Evolutionary conservation across 2,797 vertebrate genomes (phyloP).

Genomic region (Chelon auratus): DNA sequence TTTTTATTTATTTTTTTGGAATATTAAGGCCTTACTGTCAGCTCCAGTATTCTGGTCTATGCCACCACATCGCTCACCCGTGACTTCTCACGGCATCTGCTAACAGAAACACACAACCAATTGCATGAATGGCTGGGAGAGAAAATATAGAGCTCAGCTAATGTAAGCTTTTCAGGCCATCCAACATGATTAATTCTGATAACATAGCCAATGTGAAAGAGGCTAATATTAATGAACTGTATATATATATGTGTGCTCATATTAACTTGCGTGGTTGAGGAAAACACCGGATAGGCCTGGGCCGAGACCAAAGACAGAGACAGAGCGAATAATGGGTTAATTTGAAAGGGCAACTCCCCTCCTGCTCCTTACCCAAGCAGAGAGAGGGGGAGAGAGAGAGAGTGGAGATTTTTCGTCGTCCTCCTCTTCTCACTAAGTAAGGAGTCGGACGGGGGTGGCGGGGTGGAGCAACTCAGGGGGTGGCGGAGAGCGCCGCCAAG

Average conservation of each 20-base stretch:
- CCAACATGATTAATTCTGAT: neutral
- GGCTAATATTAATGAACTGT: neutral
- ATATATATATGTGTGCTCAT: neutral
- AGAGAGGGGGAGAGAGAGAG: conserved; percentile 19
- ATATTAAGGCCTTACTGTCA: neutral
- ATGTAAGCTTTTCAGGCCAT: neutral
- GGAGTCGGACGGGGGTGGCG: conserved; percentile 47
- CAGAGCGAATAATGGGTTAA: conserved; percentile 64
- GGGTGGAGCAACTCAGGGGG: conserved; percentile 51
- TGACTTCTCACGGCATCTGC: neutral
- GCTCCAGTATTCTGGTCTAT: neutral
- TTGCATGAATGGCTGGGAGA: neutral
- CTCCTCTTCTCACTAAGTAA: conserved; percentile 54
- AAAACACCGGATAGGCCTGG: neutral
- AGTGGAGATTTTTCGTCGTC: conserved; percentile 63
- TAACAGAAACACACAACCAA: neutral
- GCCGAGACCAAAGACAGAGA: neutral
- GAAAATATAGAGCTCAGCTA: neutral
- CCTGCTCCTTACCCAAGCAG: conserved; percentile 20
- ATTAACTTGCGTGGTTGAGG: neutral
- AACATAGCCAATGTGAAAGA: neutral
- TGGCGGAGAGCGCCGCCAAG: conserved; percentile 76
- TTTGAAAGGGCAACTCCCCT: conserved; percentile 41
- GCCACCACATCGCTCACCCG: neutral
- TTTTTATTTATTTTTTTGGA: neutral